Evolutionary conservation across 2,888 invertebrate genomes (phyloP).

Genomic region (Heterodera filipjevi): DNA sequence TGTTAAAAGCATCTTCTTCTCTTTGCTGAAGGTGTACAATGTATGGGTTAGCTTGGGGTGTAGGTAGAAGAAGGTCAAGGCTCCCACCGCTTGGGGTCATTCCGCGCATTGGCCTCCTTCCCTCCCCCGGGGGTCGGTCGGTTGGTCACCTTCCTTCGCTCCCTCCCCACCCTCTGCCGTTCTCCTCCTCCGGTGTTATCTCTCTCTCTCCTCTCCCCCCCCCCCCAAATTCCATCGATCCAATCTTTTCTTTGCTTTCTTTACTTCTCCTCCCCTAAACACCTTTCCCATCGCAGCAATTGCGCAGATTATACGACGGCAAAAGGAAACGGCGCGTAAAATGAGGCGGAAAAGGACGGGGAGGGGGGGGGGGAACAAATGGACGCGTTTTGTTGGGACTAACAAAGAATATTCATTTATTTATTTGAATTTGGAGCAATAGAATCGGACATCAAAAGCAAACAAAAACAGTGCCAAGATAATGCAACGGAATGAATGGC

Average conservation of each 20-base stretch:
- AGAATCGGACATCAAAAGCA: background rate
- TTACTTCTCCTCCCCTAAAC: background rate
- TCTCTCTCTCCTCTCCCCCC: background rate
- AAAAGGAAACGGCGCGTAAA: background rate
- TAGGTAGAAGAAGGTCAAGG: slow-evolving; percentile 9
- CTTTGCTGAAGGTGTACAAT: background rate
- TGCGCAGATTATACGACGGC: background rate
- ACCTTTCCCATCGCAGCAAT: background rate
- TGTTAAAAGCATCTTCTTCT: background rate
- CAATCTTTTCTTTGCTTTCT: background rate
- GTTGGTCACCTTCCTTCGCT: background rate
- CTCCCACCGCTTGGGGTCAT: background rate
- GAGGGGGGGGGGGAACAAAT: background rate
- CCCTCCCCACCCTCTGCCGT: background rate
- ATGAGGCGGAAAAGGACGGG: background rate
- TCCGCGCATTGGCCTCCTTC: background rate
- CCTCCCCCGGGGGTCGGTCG: background rate
- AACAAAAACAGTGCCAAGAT: background rate
- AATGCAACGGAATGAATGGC: background rate
- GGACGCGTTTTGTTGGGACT: background rate
- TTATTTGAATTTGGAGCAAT: background rate
- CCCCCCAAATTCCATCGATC: background rate
- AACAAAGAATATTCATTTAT: background rate
- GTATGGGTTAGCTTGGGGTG: background rate
- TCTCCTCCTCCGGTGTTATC: background rate